Evolutionary conservation across 2,888 invertebrate species (phyloP).

Genomic region (Xylocampa areola): DNA sequence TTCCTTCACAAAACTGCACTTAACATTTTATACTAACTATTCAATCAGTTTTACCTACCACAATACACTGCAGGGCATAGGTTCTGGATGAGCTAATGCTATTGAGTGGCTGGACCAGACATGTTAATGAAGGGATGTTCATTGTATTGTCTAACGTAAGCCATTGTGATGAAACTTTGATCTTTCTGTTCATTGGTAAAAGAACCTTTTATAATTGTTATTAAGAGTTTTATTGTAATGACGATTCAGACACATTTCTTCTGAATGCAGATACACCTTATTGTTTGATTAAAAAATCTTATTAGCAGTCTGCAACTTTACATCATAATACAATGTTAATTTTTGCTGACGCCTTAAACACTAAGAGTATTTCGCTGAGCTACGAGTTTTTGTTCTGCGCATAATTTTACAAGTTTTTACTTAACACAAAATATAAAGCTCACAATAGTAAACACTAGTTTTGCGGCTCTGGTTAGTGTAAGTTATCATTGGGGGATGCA

Average conservation of each 20-base stretch:
- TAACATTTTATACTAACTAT: too few species aligned
- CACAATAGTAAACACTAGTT: conserved; percentile 66
- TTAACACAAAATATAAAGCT: conserved; percentile 62
- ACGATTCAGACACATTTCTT: neutral
- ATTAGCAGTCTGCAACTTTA: conserved; percentile 1
- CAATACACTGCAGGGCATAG: too few species aligned
- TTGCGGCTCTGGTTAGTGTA: conserved; percentile 73
- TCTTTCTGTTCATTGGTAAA: too few species aligned
- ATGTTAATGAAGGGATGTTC: too few species aligned
- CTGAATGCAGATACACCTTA: neutral
- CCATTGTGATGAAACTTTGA: too few species aligned
- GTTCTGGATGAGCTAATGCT: too few species aligned
- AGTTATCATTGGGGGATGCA: conserved; percentile 81
- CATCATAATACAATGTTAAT: conserved; percentile 21
- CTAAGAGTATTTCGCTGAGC: conserved; percentile 42
- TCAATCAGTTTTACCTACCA: too few species aligned
- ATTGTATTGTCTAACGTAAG: too few species aligned
- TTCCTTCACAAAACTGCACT: too few species aligned
- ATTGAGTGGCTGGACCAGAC: too few species aligned
- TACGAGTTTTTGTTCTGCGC: conserved; percentile 44
- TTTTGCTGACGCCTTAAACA: conserved; percentile 15
- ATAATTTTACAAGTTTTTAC: conserved; percentile 59
- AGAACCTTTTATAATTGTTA: too few species aligned
- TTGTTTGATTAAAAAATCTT: neutral
- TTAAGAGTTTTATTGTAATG: too few species aligned